Base-by-base conservation (phyloP, 2,888 invertebrate species). In the Mycalesis mineus region DNA sequence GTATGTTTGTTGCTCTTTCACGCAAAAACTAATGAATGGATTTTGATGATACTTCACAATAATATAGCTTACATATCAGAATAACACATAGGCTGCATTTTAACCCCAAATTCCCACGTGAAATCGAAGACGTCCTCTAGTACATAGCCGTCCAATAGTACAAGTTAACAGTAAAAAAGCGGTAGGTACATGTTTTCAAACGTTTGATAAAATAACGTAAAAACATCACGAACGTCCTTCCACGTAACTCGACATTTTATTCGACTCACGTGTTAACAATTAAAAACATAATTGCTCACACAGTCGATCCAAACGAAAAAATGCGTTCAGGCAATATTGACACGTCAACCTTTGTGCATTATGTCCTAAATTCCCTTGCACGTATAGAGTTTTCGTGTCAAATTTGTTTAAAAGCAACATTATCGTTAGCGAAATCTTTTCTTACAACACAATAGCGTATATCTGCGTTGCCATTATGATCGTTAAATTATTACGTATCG, bases 351-450 rank as follows among this genome's bases (percentile, higher is more conserved):
- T 9, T 39, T 8, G 8, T 0, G 1, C 2, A 22, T 28, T 39
- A 47, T 29, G 49, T 13, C 28, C 37, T 9, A 28, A 9, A 39
- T 49, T 49, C 37, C 37, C 8, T 39, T 39, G 49, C 9, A 8
- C n/a, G 9, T 49, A 13, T 9, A 3, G 6, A 13, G 8, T 37
- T 45, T 29, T 7, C 11, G 14, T 1, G 45, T 13, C n/a, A 44
- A 13, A 33, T 47, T 15, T 15, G 15, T 47, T 31, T 11, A 3
- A 28, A 37, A 37, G 1, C n/a, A 17, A 49, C 37, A 39, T 49
- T 49, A 49, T 49, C 49, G 9, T 49, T 28, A 49, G 13, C 37
- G 14, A 39, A 49, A 49, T 39, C 49, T 49, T 39, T 49, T 49
- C 37, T 49, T 22, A 22, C 14, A 28, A 37, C n/a, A 49, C 49